phyloP scores from a whole-genome alignment of 2,113 vertebrate genomes.

The Notarius lentiginosus region DNA sequence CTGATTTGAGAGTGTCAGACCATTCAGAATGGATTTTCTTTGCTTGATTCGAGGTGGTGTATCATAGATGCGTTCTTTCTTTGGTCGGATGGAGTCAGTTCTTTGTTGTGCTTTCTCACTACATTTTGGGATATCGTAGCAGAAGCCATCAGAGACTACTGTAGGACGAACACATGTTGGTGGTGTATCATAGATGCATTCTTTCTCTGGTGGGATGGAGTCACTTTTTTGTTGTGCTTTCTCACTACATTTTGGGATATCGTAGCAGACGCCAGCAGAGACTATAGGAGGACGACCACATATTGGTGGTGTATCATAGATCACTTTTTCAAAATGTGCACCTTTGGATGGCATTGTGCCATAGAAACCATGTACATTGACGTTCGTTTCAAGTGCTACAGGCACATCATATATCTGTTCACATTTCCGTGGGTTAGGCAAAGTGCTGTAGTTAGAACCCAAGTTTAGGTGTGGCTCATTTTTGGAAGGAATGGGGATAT shows the following conservation, averaged over 20 bases:
- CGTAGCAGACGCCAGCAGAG: constrained; percentile 55
- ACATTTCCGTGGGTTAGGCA: constrained; percentile 76
- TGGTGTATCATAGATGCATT: constrained; percentile 55
- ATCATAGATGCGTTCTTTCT: constrained; percentile 52
- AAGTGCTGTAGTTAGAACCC: constrained; percentile 65
- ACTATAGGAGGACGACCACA: constrained; percentile 4
- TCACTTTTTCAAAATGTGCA: constrained; percentile 4
- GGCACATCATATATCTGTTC: constrained; percentile 88
- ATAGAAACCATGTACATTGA: neutral
- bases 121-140: constrained; percentile 71
- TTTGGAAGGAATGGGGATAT: constrained; percentile 60
- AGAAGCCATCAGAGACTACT: neutral
- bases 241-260: constrained; percentile 63
- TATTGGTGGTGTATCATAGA: constrained; percentile 59
- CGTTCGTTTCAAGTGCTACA: constrained; percentile 64
- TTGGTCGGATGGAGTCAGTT: constrained; percentile 41
- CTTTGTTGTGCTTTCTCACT: constrained; percentile 5
- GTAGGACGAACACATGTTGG: constrained; percentile 38
- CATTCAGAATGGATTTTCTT: constrained; percentile 55
- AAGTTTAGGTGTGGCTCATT: constrained; percentile 50
- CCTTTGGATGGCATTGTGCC: constrained; percentile 55
- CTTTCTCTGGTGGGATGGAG: constrained; percentile 31
- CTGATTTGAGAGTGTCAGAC: constrained; percentile 52
- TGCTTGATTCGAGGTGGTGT: constrained; percentile 56
- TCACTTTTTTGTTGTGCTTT: constrained; percentile 28